Evolutionary conservation across 2,797 vertebrate genomes (phyloP), one percentile per base, ranked within the genome.

Genomic region (Clarias pachynema): DNA sequence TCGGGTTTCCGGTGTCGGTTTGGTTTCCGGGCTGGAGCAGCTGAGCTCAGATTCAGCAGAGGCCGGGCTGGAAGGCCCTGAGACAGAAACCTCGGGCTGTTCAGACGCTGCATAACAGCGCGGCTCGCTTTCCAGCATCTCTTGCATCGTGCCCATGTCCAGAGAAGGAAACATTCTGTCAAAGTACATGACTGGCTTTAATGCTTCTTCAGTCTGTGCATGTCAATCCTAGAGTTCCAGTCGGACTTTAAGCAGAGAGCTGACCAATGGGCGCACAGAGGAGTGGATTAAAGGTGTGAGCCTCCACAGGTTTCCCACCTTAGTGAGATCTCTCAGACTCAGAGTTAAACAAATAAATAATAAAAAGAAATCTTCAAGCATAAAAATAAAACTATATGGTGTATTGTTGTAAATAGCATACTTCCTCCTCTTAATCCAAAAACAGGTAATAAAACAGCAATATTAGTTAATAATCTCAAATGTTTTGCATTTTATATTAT

Each of bases 261-360:
- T 91, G 92, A 82, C 95, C 95, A 95, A 96, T 96, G 26, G 90
- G 93, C 90, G 88, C 82, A 66, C 79, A 84, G 93, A 95, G 95
- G 95, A 94, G 94, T 94, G 95, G 93, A 92, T 93, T 92, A 85
- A 91, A 95, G 94, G 95, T 96, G 95, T 93, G 94, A 96, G 94
- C 82, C 84, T 91, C 89, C 88, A 94, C 85, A 92, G 79, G 84
- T 90, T 85, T 87, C 68, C 82, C 86, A 86, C 86, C 85, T 79
- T 29, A 66, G 77, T 40, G 85, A 53, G 59, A 83, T 65, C 59
- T 79, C 44, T 40, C 5, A 65, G 60, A 37, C 77, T 37, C 12
- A 68, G 34, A 77, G 37, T 8, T 8, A 31, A 40, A 85, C 0
- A 40, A 89, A 91, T 37, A 29, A 31, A 72, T 22, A 37, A 74